These are phyloP conservation scores for Plusia festucae DNA, from an alignment of 2,888 invertebrate genomes.

Conservation along the genomic window DNA sequence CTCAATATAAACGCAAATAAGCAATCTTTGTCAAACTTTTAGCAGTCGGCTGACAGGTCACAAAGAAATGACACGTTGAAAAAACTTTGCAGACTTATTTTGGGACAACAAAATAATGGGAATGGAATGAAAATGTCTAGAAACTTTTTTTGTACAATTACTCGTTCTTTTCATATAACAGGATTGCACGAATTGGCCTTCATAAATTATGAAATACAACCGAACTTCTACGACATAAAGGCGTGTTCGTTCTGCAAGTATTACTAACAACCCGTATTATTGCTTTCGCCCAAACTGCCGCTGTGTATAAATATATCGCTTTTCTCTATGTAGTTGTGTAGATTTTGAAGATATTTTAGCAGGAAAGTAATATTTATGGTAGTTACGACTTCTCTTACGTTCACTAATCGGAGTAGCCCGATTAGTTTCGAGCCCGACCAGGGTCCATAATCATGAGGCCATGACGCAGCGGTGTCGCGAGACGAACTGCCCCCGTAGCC, in stretches of 20 bases:
- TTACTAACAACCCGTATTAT: slow-evolving; percentile 19
- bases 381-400: too few relatives aligned
- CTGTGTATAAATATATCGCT: slow-evolving; percentile 21
- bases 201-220: too few relatives aligned
- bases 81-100: slow-evolving; percentile 30
- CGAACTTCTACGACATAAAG: background rate
- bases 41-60: slow-evolving; percentile 5
- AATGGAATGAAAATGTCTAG: slow-evolving; percentile 3
- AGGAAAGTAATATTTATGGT: background rate
- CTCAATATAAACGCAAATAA: slow-evolving; percentile 3
- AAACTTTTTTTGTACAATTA: slow-evolving; percentile 10
- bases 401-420: too few relatives aligned
- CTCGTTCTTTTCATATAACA: background rate
- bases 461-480: too few relatives aligned
- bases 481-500: too few relatives aligned
- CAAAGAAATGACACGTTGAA: slow-evolving; percentile 13
- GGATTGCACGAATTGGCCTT: too few relatives aligned
- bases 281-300: slow-evolving; percentile 18
- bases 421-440: too few relatives aligned
- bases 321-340: background rate
- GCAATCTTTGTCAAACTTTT: slow-evolving; percentile 3
- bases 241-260: slow-evolving; percentile 7
- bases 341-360: background rate
- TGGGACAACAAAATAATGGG: slow-evolving; percentile 1
- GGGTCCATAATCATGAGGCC: too few relatives aligned